Evolutionary conservation across 2,113 vertebrate species (phyloP), one percentile per base, ranked within the genome.

Genomic region (Origma solitaria): DNA sequence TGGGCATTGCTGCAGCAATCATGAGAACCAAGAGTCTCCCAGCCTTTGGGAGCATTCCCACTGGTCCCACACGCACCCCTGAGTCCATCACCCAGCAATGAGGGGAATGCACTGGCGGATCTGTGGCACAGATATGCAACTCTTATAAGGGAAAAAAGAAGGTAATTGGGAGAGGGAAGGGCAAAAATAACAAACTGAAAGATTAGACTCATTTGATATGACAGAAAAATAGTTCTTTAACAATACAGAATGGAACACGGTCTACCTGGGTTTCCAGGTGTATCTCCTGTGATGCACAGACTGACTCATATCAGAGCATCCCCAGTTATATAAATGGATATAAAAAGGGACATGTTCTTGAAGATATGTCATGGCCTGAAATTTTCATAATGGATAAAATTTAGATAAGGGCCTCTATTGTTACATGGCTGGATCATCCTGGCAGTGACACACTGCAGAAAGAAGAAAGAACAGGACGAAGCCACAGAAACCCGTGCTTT

Each of bases 241-340:
- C 51, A 38, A 66, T 49, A 61, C 47, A 72, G 75, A 82, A 80
- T 15, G 62, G 58, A 75, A 38, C 10, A 21, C 1, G 2, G 15
- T 58, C 49, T 51, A 6, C 30, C 18, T 76, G 90, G 57, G 19
- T 57, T 87, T 90, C 61, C 31, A 72, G 76, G 69, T 88, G 83
- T 69, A 44, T 56, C 83, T 86, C 25, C 15, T 30, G 53, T 92
- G 92, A 95, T 78, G 96, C 86, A 86, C 11, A 19, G 70, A 64
- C 81, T 86, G 79, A 95, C 35, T 95, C 88, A 92, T 37, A 64
- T 68, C 71, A 81, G 50, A 66, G 40, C 9, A 31, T 19, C 90
- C 70, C 40, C 40, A 57, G n/a, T 79, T 87, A 69, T 30, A 91
- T 35, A 33, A 75, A 90, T 47, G 20, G 37, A 82, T 87, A 69